A percentile compares a stretch with the other conserved stretches of the same genome.
Conservation (phyloP, 2,888 invertebrate species). For the Macaria notata region DNA sequence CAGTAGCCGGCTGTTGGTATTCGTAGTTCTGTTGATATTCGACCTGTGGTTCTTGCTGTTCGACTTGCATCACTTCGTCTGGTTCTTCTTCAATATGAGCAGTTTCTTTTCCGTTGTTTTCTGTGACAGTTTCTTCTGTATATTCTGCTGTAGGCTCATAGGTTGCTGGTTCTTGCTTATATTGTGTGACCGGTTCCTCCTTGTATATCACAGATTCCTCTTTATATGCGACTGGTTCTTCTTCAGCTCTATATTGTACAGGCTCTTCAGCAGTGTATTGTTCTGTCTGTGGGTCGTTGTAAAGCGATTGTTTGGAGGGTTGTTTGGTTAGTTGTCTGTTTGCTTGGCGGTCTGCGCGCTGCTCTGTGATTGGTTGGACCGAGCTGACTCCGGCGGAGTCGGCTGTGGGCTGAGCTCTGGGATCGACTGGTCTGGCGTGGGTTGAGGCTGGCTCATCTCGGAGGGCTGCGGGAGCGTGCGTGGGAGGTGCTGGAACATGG, state of each 20-base stretch:
- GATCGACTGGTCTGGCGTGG: conserved; percentile 64
- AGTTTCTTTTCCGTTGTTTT: conserved; percentile 11
- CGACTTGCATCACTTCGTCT: conserved; percentile 42
- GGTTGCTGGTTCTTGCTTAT: neutral
- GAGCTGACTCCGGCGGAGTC: conserved; percentile 56
- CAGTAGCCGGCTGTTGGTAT: conserved; percentile 38
- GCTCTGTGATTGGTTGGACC: conserved; percentile 43
- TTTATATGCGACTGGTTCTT: neutral
- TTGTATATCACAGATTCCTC: no score
- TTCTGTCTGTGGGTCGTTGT: conserved; percentile 28
- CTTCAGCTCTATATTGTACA: neutral
- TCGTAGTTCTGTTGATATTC: conserved; percentile 38
- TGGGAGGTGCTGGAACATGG: conserved; percentile 62
- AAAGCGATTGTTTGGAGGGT: conserved; percentile 35
- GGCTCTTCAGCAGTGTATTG: conserved; percentile 8
- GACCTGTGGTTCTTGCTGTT: conserved; percentile 36
- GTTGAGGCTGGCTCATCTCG: conserved; percentile 61
- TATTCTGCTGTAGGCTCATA: neutral
- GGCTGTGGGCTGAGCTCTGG: conserved; percentile 72
- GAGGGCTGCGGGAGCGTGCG: conserved; percentile 65
- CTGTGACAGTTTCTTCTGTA: conserved; percentile 12
- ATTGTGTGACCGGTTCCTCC: neutral
- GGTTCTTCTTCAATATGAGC: conserved; percentile 19
- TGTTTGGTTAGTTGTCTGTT: conserved; percentile 48
- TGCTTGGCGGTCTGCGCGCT: conserved; percentile 44